Evolutionary conservation across 2,888 invertebrate species (phyloP), one percentile per base, ranked within the genome.

Genomic region (Drosophila austrosaltans): DNA sequence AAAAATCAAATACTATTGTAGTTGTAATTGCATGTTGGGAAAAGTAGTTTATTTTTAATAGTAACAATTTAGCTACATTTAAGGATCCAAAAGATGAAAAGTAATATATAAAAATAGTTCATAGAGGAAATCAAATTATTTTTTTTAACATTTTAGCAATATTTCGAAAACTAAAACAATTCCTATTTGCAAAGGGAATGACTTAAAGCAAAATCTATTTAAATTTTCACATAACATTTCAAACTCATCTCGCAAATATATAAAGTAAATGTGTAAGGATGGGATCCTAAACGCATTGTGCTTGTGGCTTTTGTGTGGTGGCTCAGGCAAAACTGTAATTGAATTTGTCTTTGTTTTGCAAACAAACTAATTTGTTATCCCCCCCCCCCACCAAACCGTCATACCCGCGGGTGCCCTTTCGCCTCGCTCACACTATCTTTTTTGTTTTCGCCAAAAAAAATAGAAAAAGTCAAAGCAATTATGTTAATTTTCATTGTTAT

Each of bases 291-390:
- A 77, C 71, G 53, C 67, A 79, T 69, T 77, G 77, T 72, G 69
- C 69, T 69, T 53, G 66, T 66, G 72, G 79, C 76, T 75, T 81
- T 82, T 79, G 87, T 79, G 87, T 12, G 48, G 48, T 84, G 75
- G 82, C 69, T 64, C 60, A 63, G 62, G 77, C 64, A 39, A 73
- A 76, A 76, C 76, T 72, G 78, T 83, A 83, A 83, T 87, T 83
- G 81, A 83, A 87, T 83, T 85, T 81, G 65, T 67, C 77, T 74
- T 22, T 82, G 87, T 82, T 87, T 85, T 78, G 78, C 74, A 76
- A 80, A 82, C 85, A 83, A 87, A 82, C 75, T 80, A 75, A 39
- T 57, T 85, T 79, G 80, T 84, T 84, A 82, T 54, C 66, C 69
- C 25, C 10, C 48, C 20, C 6, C 16, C 16, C 16, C 16, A 16